A percentile compares a stretch with the other conserved stretches of the same genome.
Conservation (phyloP, 1,140 invertebrate genomes). For the Drosophila pallidifrons region DNA sequence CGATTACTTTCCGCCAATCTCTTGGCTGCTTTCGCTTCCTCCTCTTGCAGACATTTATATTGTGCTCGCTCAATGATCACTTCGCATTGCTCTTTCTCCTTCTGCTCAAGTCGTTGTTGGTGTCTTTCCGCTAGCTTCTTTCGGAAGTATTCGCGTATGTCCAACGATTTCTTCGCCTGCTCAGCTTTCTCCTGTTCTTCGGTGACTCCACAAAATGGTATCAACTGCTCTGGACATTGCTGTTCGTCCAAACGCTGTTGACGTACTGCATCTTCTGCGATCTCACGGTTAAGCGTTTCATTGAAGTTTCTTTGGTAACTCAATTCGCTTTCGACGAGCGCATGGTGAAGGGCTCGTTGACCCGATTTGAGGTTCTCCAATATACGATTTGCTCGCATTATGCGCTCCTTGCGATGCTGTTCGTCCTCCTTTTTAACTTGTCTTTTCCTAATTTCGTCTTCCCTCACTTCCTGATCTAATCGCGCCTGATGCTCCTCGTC, state of each 20-base stretch:
- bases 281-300: constrained; percentile 53
- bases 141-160: background rate
- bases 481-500: constrained; percentile 15
- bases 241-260: constrained; percentile 42
- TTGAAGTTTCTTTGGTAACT: constrained; percentile 50
- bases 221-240: constrained; percentile 42
- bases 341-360: constrained; percentile 46
- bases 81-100: constrained; percentile 12
- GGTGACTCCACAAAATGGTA: constrained; percentile 50
- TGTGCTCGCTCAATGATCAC: constrained; percentile 47
- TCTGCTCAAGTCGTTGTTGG: background rate
- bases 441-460: constrained; percentile 11
- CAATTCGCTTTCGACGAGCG: constrained; percentile 52
- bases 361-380: constrained; percentile 57
- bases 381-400: constrained; percentile 47
- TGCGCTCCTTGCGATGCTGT: constrained; percentile 54
- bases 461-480: constrained; percentile 3
- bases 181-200: constrained; percentile 47
- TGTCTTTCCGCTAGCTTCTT: constrained; percentile 11
- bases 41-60: constrained; percentile 57
- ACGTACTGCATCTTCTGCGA: constrained; percentile 35
- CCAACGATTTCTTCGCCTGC: constrained; percentile 20
- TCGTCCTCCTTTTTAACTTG: constrained; percentile 32
- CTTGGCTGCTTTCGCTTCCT: constrained; percentile 40
- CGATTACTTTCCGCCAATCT: constrained; percentile 27